These are phyloP conservation scores for Hippocampus mohnikei DNA, from an alignment of 2,113 vertebrate species.

Conservation along the genomic window DNA sequence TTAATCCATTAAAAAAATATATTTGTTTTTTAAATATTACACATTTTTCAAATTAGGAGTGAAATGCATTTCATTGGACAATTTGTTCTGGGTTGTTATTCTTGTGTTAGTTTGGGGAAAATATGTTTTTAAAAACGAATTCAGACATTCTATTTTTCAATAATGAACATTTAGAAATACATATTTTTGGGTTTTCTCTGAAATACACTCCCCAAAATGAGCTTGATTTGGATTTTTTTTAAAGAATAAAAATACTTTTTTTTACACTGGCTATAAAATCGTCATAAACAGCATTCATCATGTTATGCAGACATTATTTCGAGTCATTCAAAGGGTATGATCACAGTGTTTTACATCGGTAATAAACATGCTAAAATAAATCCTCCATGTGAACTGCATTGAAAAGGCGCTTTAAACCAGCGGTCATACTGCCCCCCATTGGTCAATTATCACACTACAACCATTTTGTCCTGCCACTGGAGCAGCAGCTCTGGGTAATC, in stretches of 20 bases:
- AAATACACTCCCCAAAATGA: neutral
- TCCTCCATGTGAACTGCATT: conserved; percentile 28
- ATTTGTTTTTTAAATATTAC: neutral
- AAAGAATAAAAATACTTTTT: too few relatives aligned
- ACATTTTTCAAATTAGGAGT: neutral
- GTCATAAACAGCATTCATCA: neutral
- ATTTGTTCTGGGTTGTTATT: too few relatives aligned
- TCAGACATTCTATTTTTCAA: neutral
- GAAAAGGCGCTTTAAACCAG: conserved; percentile 42
- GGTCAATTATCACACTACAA: conserved; percentile 53
- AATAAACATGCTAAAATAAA: neutral
- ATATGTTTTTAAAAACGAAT: neutral
- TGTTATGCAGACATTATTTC: neutral
- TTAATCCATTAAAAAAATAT: neutral
- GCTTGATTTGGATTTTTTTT: neutral
- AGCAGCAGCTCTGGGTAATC: conserved; percentile 3
- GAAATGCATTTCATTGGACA: neutral
- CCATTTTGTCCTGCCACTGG: neutral
- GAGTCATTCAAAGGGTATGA: neutral
- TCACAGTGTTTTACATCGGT: neutral
- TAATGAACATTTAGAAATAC: neutral
- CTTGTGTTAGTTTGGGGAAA: neutral
- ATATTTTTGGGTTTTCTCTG: too few relatives aligned
- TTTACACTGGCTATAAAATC: neutral
- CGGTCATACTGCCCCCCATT: conserved; percentile 76